Evolutionary conservation across 1,140 invertebrate genomes (phyloP), one percentile per base, ranked within the genome.

Genomic region (Drosophila ironensis): DNA sequence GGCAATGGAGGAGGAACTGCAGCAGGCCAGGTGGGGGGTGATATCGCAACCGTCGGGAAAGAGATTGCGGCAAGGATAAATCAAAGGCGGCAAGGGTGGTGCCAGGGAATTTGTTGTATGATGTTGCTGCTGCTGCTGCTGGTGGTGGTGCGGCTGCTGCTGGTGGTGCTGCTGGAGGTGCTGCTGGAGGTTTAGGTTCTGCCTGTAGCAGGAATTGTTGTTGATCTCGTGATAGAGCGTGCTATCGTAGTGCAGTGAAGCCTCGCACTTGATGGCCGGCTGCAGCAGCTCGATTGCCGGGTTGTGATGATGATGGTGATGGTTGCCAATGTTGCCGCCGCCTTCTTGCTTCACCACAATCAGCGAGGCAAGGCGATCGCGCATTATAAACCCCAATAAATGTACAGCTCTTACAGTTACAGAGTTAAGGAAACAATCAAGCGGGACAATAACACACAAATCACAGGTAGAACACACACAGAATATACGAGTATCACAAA

Each of bases 271-370:
- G 16, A 86, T 87, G 33, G 53, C 24, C 45, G 48, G 45, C 64
- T 47, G 44, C 25, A 41, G 51, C 9, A 28, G 51, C 14, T 61
- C 12, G 25, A 33, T 47, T 42, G 53, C 19, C 47, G n/a, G n/a
- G n/a, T 41, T 22, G 44, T 50, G 47, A 24, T 66, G 72, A 12
- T 64, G 35, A 30, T 14, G 46, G 50, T 14, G 52, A 47, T 27
- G 66, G 52, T 11, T 59, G 60, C 24, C 42, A n/a, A 17, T 60
- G 57, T 38, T 74, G 56, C 48, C 76, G 48, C 37, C 57, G 66
- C 40, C 74, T 59, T 89, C 88, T 86, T 89, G 82, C 82, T 89
- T 89, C 68, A 89, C 88, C 76, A 89, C 81, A 86, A 89, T 89
- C 72, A 89, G 54, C 11, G 88, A 89, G 52, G 88, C 88, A 70